Evolutionary conservation across 2,113 vertebrate species (phyloP).

Genomic region (Planiliza haematocheilus): DNA sequence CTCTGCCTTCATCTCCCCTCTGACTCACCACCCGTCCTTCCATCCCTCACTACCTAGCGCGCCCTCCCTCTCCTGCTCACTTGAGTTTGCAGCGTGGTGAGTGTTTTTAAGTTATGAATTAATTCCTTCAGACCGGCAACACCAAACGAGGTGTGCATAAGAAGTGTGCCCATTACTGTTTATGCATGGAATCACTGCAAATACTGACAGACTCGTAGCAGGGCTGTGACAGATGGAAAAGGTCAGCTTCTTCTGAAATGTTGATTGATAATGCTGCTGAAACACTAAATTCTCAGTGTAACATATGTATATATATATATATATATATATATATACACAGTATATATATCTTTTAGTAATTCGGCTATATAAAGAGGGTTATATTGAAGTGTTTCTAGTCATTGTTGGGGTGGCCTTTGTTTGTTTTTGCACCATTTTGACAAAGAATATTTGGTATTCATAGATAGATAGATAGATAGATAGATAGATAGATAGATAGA

Average conservation of each 20-base stretch:
- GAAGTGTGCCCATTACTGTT: not conserved
- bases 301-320: no score
- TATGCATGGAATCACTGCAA: conserved; percentile 1
- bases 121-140: conserved; percentile 5
- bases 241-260: no score
- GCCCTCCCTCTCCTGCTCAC: conserved; percentile 22
- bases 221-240: no score
- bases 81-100: conserved; percentile 3
- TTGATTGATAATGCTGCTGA: no score
- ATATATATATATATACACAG: no score
- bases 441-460: no score
- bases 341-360: not conserved
- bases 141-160: conserved; percentile 12
- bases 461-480: no score
- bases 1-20: conserved; percentile 56
- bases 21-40: conserved; percentile 62
- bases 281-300: no score
- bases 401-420: not conserved
- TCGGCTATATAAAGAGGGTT: not conserved
- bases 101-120: conserved; percentile 33
- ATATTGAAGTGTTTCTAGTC: not conserved
- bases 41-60: conserved; percentile 37
- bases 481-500: no score
- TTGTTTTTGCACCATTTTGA: not conserved
- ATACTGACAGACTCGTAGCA: conserved; percentile 1